phyloP scores from a whole-genome alignment of 2,113 vertebrate genomes.

The Megaceryle maxima region DNA sequence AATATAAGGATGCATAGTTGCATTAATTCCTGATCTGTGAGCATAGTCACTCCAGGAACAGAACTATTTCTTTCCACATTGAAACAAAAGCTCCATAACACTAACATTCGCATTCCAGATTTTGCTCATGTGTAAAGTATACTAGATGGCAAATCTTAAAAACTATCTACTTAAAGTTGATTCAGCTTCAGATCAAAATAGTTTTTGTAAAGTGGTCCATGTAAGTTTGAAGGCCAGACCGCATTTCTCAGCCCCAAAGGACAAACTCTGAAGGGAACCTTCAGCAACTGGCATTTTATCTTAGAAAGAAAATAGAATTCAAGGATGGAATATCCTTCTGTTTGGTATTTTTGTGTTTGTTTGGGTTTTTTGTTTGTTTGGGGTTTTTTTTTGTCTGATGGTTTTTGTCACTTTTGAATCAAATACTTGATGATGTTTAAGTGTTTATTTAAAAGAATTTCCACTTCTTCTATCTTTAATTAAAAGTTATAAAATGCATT shows the following conservation, averaged over 20 bases:
- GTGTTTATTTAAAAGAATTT: constrained; percentile 16
- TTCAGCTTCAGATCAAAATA: not conserved
- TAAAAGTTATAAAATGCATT: constrained; percentile 32
- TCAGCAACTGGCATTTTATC: not conserved
- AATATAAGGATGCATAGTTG: not conserved
- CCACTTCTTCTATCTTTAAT: constrained; percentile 16
- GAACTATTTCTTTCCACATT: not conserved
- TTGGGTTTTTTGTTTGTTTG: no score
- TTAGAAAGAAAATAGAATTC: not conserved
- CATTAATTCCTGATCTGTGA: not conserved
- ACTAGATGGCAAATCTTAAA: not conserved
- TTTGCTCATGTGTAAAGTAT: not conserved
- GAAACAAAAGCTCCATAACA: not conserved
- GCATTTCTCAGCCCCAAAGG: not conserved
- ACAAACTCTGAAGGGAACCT: not conserved
- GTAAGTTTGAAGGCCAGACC: not conserved
- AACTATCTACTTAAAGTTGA: not conserved
- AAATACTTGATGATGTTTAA: not conserved
- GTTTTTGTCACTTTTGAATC: constrained; percentile 1
- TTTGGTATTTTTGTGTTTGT: not conserved
- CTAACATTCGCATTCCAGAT: not conserved
- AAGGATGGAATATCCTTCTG: not conserved
- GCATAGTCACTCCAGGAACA: not conserved
- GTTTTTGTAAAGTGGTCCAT: not conserved
- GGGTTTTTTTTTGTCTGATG: not conserved